Conservation (phyloP, 2,888 invertebrate species). For the Priapulus caudatus region DNA sequence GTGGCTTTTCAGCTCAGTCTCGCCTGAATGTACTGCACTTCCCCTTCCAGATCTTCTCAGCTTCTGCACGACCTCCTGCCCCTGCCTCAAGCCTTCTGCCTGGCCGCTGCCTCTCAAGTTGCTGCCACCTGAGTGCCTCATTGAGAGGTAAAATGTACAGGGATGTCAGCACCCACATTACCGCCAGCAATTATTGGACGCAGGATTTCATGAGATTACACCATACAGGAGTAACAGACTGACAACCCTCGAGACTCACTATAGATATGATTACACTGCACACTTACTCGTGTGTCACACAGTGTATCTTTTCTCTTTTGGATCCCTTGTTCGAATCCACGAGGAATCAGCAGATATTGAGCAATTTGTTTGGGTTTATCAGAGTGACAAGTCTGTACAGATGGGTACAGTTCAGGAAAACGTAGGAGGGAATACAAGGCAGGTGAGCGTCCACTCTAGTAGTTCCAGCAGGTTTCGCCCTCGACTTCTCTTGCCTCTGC, state of each 20-base stretch:
- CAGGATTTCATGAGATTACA: not conserved
- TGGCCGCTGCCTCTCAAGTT: slow-evolving; percentile 42
- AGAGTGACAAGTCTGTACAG: not conserved
- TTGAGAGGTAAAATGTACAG: not conserved
- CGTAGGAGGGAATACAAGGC: not conserved
- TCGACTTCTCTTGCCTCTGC: slow-evolving; percentile 41
- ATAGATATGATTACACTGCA: too few relatives aligned
- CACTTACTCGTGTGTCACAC: too few relatives aligned
- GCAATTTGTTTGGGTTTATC: too few relatives aligned
- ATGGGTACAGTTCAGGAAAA: not conserved
- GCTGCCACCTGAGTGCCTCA: too few relatives aligned
- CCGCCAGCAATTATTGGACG: not conserved
- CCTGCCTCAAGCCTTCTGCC: slow-evolving; percentile 44
- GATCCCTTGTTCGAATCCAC: too few relatives aligned
- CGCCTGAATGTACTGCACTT: slow-evolving; percentile 43
- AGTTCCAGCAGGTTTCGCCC: slow-evolving; percentile 39
- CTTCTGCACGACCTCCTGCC: slow-evolving; percentile 42
- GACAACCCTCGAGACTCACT: too few relatives aligned
- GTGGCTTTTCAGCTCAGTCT: slow-evolving; percentile 40
- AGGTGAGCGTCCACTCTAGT: slow-evolving; percentile 28
- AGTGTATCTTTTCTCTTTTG: too few relatives aligned
- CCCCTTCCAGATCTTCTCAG: slow-evolving; percentile 42
- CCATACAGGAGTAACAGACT: not conserved
- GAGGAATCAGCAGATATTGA: not conserved
- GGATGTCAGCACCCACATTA: too few relatives aligned